A percentile compares a stretch with the other conserved stretches of the same genome.
Conservation (phyloP, 1,140 invertebrate species). For the Tetragonula clypearis region DNA sequence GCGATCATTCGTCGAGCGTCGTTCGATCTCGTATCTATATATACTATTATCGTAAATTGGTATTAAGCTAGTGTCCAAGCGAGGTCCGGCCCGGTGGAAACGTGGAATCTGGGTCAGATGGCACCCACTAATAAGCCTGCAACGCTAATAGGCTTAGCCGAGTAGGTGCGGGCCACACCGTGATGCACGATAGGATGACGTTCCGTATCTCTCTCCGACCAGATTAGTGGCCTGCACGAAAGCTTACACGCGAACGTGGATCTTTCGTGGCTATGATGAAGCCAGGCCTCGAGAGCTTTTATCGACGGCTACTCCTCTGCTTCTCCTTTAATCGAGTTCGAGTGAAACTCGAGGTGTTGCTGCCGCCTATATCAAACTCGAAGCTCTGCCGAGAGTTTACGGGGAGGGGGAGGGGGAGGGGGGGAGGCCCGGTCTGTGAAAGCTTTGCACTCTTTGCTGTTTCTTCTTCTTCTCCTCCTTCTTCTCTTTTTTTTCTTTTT, state of each 20-base stretch:
- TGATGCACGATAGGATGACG: constrained; percentile 58
- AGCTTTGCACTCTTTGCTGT: too few species aligned
- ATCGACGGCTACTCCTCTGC: background rate
- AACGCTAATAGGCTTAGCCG: constrained; percentile 68
- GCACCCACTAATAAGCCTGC: constrained; percentile 62
- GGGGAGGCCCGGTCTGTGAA: too few species aligned
- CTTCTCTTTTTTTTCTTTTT: too few species aligned
- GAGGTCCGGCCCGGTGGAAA: constrained; percentile 42
- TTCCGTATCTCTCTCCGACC: constrained; percentile 62
- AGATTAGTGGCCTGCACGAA: constrained; percentile 65
- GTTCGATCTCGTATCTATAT: background rate
- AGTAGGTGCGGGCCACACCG: constrained; percentile 21
- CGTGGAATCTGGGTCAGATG: constrained; percentile 63
- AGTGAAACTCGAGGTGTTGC: background rate
- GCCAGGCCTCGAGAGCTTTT: constrained; percentile 16
- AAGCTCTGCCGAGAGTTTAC: background rate
- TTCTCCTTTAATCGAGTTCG: constrained; percentile 37
- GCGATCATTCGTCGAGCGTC: too few species aligned
- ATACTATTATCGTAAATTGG: constrained; percentile 65
- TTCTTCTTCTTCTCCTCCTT: too few species aligned
- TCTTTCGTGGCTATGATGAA: constrained; percentile 34
- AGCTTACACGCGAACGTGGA: constrained; percentile 47
- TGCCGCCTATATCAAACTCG: too few species aligned
- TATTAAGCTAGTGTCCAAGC: constrained; percentile 55
- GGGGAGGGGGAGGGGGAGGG: too few species aligned